phyloP scores from a whole-genome alignment of 2,797 vertebrate species.

The Micrastur ruficollis region DNA sequence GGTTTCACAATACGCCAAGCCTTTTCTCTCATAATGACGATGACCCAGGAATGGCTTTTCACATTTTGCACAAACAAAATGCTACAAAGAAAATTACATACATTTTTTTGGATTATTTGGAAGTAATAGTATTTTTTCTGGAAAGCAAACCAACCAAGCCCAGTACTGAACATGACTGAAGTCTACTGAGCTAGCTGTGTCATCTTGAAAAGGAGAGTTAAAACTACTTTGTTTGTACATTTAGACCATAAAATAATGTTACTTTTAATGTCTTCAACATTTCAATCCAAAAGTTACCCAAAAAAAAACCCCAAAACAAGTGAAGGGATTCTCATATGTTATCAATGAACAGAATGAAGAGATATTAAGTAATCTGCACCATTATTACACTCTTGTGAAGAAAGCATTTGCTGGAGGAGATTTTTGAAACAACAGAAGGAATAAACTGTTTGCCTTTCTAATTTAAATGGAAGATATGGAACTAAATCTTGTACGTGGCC shows the following conservation, averaged over 20 bases:
- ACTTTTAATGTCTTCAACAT: not conserved
- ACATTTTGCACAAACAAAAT: conserved; percentile 93
- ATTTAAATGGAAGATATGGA: not conserved
- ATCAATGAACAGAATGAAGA: not conserved
- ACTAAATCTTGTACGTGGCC: not conserved
- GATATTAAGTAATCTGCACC: not conserved
- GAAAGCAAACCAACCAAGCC: not conserved
- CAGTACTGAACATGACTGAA: not conserved
- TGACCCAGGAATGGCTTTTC: conserved; percentile 98
- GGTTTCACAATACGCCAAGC: conserved; percentile 96
- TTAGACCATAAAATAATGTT: not conserved
- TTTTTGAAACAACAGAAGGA: not conserved
- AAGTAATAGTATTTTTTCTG: not conserved
- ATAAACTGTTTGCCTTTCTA: not conserved
- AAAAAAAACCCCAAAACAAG: not conserved
- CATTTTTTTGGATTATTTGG: not conserved
- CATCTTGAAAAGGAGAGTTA: not conserved
- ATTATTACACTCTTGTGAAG: not conserved
- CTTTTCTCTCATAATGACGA: conserved; percentile 97
- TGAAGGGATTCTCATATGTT: not conserved
- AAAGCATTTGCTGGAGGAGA: not conserved
- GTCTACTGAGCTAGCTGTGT: not conserved
- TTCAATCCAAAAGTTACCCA: not conserved
- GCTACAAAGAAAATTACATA: conserved; percentile 79
- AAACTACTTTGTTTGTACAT: not conserved